Base-by-base conservation (phyloP, 1,140 invertebrate species). In the Leptinotarsa texana region DNA sequence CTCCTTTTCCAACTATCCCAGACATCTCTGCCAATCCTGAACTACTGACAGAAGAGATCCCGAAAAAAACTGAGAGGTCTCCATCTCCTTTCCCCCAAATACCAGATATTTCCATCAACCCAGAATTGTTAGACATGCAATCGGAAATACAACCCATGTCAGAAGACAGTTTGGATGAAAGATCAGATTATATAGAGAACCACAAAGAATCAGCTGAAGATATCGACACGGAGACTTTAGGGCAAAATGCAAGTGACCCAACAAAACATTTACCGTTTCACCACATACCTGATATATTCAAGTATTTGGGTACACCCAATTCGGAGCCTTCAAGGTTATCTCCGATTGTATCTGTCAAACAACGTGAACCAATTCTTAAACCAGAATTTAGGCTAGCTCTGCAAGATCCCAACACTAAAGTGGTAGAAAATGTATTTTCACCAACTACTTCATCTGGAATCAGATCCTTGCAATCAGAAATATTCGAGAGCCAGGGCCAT, bases 401-500 rank as follows among this genome's bases (percentile, higher is more conserved):
- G 3, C 74, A 70, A 3, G 77, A 81, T 62, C 4, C 68, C 8
- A 74, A 79, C 15, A 48, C 21, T 8, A 80, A 78, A 79, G 65
- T 82, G 13, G 49, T 79, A 0, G 82, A 83, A 69, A 73, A 77
- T 22, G 68, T 42, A 13, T 80, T 81, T 72, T 62, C 69, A 2
- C 62, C 63, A 4, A 47, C 74, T 21, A 72, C 76, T 18, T 18
- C 74, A 21, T 33, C 72, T 15, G 72, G 76, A 13, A 48, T 80
- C 18, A 74, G 79, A 49, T 82, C 79, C 6, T 68, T 85, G 13
- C 83, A 84, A 69, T 82, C 80, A 4, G 82, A 84, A 80, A 78
- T 83, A 17, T 85, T 85, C 68, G 82, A 83, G 78, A 83, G 83
- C 67, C 77, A 83, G 73, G 84, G 84, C 0, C 84, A 85, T 74